These are phyloP conservation scores for Coracopsis vasa DNA, from an alignment of 2,113 vertebrate species.

Conservation along the genomic window DNA sequence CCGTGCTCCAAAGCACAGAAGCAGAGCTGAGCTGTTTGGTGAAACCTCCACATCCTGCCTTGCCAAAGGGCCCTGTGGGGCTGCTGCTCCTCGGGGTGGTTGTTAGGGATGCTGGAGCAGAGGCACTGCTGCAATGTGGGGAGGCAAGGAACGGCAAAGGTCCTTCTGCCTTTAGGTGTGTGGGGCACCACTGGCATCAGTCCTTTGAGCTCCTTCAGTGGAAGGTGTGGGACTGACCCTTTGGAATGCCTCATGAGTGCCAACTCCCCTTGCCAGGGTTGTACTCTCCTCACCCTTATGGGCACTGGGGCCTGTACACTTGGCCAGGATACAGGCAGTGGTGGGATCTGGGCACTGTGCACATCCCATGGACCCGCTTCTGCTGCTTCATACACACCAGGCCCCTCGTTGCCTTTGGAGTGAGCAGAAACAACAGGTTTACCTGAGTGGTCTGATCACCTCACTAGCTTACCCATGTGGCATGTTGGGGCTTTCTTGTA, in stretches of 20 bases:
- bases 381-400: background rate
- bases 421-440: background rate
- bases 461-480: background rate
- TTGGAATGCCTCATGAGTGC: background rate
- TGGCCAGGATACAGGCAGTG: fast-evolving
- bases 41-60: background rate
- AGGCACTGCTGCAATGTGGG: fast-evolving
- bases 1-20: background rate
- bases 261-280: background rate
- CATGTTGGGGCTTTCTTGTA: fast-evolving
- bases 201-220: background rate
- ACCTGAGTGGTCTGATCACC: background rate
- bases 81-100: background rate
- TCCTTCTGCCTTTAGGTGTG: background rate
- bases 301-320: background rate
- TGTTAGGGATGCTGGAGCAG: background rate
- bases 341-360: fast-evolving
- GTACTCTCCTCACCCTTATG: fast-evolving
- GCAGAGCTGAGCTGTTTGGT: fast-evolving
- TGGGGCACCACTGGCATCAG: background rate
- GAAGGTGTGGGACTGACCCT: background rate
- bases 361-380: fast-evolving
- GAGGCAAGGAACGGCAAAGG: background rate
- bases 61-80: background rate
- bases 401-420: background rate